Conservation (phyloP, 2,797 vertebrate species). For the Amniataba percoides region DNA sequence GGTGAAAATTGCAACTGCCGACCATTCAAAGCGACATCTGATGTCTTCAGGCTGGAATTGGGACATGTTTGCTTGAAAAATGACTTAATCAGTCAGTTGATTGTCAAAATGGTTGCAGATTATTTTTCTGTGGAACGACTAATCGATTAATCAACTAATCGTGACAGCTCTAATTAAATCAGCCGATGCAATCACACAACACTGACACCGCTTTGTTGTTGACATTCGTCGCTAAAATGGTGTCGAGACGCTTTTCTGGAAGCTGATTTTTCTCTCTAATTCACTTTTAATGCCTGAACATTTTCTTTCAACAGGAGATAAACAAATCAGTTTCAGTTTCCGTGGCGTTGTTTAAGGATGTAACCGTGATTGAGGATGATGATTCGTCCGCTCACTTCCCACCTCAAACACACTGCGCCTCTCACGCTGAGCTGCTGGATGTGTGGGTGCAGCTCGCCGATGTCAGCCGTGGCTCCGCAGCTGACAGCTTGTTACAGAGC, state of each 20-base stretch:
- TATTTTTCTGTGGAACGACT: too few relatives aligned
- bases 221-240: background rate
- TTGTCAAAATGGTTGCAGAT: too few relatives aligned
- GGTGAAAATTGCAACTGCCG: background rate
- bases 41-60: background rate
- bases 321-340: slow-evolving; percentile 36
- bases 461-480: slow-evolving; percentile 42
- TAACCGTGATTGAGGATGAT: background rate
- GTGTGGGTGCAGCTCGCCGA: slow-evolving; percentile 29
- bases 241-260: background rate
- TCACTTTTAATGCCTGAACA: background rate
- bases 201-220: background rate
- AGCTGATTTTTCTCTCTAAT: background rate
- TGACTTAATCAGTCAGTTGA: too few relatives aligned
- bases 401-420: background rate
- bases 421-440: slow-evolving; percentile 26
- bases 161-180: too few relatives aligned
- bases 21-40: too few relatives aligned
- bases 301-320: background rate
- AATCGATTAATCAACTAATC: too few relatives aligned
- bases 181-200: background rate
- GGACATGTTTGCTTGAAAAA: too few relatives aligned
- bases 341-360: slow-evolving; percentile 42
- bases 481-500: slow-evolving; percentile 71
- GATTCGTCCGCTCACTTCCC: background rate